Conservation (phyloP, 2,888 invertebrate species). For the Nycteola revayana region DNA sequence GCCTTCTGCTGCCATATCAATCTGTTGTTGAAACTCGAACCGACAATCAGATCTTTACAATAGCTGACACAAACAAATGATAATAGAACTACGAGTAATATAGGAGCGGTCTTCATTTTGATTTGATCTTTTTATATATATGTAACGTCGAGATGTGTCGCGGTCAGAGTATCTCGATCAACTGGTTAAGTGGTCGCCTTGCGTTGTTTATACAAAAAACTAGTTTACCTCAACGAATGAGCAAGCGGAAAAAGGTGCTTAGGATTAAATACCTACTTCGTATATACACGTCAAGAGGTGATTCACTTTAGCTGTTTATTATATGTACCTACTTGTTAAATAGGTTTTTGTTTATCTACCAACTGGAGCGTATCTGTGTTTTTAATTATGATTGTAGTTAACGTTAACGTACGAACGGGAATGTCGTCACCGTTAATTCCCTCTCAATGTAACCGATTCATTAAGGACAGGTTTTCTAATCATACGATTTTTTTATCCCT, state of each 20-base stretch:
- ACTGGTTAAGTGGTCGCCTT: constrained; percentile 44
- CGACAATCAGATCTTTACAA: constrained; percentile 70
- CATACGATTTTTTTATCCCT: too few species aligned
- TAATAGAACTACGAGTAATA: constrained; percentile 52
- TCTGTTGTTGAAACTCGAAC: constrained; percentile 68
- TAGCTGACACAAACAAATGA: constrained; percentile 51
- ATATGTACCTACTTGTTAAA: too few species aligned
- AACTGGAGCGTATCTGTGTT: too few species aligned
- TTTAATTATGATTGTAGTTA: too few species aligned
- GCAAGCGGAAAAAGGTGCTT: constrained; percentile 23
- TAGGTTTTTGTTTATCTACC: too few species aligned
- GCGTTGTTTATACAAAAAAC: constrained; percentile 26
- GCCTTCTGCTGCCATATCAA: constrained; percentile 66
- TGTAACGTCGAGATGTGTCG: constrained; percentile 39
- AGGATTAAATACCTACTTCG: too few species aligned
- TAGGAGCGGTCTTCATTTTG: constrained; percentile 59
- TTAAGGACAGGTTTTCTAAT: too few species aligned
- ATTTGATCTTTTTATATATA: constrained; percentile 19
- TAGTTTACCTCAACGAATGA: constrained; percentile 29
- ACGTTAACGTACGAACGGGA: too few species aligned
- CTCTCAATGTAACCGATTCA: too few species aligned
- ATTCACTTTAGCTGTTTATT: too few species aligned
- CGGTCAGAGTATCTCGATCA: constrained; percentile 43
- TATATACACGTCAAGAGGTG: too few species aligned
- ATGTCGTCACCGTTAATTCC: too few species aligned